Evolutionary conservation across 1,140 invertebrate genomes (phyloP).

Genomic region (Leptestheria dahalacensis): DNA sequence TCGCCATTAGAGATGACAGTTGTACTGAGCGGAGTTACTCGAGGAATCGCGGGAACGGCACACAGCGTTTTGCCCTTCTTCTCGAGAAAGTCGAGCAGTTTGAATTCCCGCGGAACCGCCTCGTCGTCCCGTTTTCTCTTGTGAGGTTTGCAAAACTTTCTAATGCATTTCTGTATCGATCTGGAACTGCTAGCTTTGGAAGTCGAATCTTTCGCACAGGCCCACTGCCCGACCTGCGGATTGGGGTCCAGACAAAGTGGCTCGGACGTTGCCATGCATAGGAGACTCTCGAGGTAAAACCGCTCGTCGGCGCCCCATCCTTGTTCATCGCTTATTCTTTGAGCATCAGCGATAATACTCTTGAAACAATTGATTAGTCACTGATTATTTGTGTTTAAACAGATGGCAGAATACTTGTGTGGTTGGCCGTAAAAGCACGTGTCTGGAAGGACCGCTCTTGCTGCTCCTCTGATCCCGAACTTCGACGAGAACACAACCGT

Average conservation of each 20-base stretch:
- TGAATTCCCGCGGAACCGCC: not conserved
- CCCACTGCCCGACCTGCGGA: conserved; percentile 39
- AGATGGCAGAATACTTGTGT: conserved; percentile 46
- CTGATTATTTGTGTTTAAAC: not conserved
- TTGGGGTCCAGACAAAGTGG: conserved; percentile 75
- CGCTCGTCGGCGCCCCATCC: conserved; percentile 63
- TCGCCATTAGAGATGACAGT: no score
- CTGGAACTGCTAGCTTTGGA: not conserved
- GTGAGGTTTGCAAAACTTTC: not conserved
- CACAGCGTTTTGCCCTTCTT: not conserved
- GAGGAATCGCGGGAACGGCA: not conserved
- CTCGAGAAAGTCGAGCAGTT: conserved; percentile 7
- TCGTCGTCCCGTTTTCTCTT: conserved; percentile 3
- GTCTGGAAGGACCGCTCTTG: conserved; percentile 26
- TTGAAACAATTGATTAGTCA: conserved; percentile 23
- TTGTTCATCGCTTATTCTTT: conserved; percentile 44
- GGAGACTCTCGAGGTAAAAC: conserved; percentile 58
- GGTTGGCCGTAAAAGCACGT: conserved; percentile 74
- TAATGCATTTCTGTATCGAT: not conserved
- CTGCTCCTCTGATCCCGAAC: conserved; percentile 46
- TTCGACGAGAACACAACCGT: conserved; percentile 80
- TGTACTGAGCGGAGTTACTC: no score
- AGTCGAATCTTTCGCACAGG: not conserved
- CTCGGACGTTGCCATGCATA: conserved; percentile 65
- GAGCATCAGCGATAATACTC: conserved; percentile 59